phyloP scores from a whole-genome alignment of 1,140 invertebrate species.

The Sycophaga agraensis region DNA sequence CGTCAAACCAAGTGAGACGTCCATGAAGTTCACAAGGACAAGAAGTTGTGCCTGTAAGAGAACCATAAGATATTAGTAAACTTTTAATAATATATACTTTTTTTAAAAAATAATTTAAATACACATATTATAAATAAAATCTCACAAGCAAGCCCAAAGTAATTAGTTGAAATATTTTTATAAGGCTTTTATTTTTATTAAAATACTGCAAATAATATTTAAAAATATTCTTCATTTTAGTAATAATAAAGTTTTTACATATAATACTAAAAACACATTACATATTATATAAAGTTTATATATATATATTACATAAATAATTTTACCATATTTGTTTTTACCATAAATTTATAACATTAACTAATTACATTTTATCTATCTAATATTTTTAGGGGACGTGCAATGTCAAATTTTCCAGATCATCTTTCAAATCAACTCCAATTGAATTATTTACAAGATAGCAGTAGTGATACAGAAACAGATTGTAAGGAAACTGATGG shows the following conservation, averaged over 20 bases:
- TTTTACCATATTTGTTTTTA: slow-evolving; percentile 2
- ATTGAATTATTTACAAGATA: slow-evolving; percentile 62
- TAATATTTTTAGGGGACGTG: slow-evolving; percentile 48
- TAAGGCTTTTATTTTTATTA: neutral
- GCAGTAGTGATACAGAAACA: slow-evolving; percentile 71
- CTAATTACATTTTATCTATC: neutral
- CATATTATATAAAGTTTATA: too few species aligned
- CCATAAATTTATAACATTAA: neutral
- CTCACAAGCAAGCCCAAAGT: slow-evolving; percentile 17
- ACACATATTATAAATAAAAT: neutral
- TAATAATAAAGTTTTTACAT: neutral
- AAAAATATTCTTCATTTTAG: neutral
- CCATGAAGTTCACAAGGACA: slow-evolving; percentile 29
- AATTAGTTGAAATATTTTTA: neutral
- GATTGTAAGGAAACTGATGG: slow-evolving; percentile 69
- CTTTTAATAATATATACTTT: slow-evolving; percentile 4
- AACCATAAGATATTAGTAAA: slow-evolving; percentile 20
- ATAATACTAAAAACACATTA: neutral
- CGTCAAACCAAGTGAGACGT: slow-evolving; percentile 18
- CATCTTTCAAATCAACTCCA: too few species aligned
- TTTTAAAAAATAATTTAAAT: neutral
- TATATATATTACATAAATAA: neutral
- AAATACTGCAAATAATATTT: neutral
- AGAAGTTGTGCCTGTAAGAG: slow-evolving; percentile 28
- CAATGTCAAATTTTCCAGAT: slow-evolving; percentile 57